These are phyloP conservation scores for Scomber colias DNA, from an alignment of 2,113 vertebrate genomes.

Conservation along the genomic window DNA sequence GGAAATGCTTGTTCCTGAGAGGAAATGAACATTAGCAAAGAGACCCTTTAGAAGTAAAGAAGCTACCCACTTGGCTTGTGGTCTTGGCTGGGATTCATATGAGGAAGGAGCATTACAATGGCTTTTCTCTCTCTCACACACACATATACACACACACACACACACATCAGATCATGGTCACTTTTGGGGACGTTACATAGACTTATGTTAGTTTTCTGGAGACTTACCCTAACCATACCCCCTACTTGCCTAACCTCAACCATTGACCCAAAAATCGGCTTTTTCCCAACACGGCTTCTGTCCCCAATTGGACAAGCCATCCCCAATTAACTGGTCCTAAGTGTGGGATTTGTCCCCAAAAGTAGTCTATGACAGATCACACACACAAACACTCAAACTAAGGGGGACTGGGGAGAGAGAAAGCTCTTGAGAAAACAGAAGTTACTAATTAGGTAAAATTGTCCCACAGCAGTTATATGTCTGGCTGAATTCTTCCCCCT, in stretches of 20 bases:
- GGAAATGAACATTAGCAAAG: slow-evolving; percentile 48
- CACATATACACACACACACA: neutral
- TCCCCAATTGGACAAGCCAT: too few species aligned
- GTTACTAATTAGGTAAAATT: slow-evolving; percentile 79
- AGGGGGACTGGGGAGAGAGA: slow-evolving; percentile 37
- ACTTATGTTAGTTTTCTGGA: too few species aligned
- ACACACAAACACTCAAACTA: slow-evolving; percentile 25
- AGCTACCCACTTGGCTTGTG: slow-evolving; percentile 36
- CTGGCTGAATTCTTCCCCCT: slow-evolving; percentile 63
- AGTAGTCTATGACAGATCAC: slow-evolving; percentile 1
- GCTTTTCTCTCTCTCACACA: slow-evolving; percentile 4
- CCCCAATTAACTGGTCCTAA: too few species aligned
- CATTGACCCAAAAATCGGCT: too few species aligned
- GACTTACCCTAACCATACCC: too few species aligned
- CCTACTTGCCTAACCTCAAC: too few species aligned
- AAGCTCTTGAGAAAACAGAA: slow-evolving; percentile 74
- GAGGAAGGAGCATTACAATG: slow-evolving; percentile 60
- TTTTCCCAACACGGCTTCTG: too few species aligned
- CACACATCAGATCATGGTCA: neutral
- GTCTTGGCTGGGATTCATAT: slow-evolving; percentile 50
- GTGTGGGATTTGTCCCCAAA: neutral
- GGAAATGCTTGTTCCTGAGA: slow-evolving; percentile 46
- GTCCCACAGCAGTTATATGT: slow-evolving; percentile 71
- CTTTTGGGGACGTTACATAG: too few species aligned
- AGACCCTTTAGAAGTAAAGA: slow-evolving; percentile 30